Evolutionary conservation across 1,140 invertebrate species (phyloP), one percentile per base, ranked within the genome.

Genomic region (Eubasilissa regina): DNA sequence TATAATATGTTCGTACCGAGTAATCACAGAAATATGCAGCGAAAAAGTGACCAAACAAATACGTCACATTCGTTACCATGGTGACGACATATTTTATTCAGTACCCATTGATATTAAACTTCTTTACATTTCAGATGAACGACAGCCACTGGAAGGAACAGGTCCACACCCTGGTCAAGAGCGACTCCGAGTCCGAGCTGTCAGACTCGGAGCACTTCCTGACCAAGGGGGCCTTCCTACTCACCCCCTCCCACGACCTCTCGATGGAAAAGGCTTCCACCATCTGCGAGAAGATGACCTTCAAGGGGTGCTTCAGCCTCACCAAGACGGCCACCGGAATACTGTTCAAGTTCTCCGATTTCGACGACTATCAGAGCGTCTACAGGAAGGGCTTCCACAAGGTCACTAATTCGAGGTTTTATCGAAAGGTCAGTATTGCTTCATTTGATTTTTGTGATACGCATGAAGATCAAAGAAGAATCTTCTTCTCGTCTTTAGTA

Each of bases 311-410:
- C 83, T 95, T 95, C 88, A 95, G 94, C 79, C 89, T 96, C 82
- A 95, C 95, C 55, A 95, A 95, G 89, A 96, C 95, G 0, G 94
- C 95, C 75, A 96, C 94, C 60, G 95, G 95, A n/a, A 95, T 96
- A 83, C 90, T 95, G 60, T 96, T 96, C 90, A 95, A 95, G 87
- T 95, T 96, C 87, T 94, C 94, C 81, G 93, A 94, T 86, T 93
- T 94, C 83, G 94, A 95, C 78, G 95, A 96, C 85, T 96, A 94
- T 87, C 94, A 95, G 86, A 93, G 94, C 85, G 94, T 95, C 48
- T 95, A 93, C 89, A 94, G 95, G 86, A 95, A 95, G 85, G 94
- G 94, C 12, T 96, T 96, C 87, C 94, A 95, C 86, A 95, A 95
- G 89, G 94, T 95, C 58, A 94, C 94, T 70, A 92, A 93, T 12